Evolutionary conservation across 2,888 invertebrate genomes (phyloP), one percentile per base, ranked within the genome.

Genomic region (Mactromeris polynyma): DNA sequence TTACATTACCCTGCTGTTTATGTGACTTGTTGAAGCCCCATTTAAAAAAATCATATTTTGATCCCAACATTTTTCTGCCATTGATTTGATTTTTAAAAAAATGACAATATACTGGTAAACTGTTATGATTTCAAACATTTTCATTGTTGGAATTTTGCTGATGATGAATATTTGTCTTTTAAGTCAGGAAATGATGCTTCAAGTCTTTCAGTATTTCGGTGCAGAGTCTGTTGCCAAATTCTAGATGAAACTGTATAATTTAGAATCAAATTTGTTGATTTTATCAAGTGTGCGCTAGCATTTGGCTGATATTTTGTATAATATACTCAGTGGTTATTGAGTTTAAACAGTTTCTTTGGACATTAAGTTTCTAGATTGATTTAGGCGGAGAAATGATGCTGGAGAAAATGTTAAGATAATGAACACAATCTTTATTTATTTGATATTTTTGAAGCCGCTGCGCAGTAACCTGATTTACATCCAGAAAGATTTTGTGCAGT

Each of bases 161-260:
- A 64, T 64, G 58, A 26, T 64, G 58, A 64, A 26, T 64, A 33
- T 2, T 73, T 73, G 19, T 73, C 33, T 73, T 36, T 73, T 7
- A 73, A 73, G 73, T 9, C 31, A 73, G 73, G 73, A 73, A 36
- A 73, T 73, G 36, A 73, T 33, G 33, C 26, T 73, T 73, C 73
- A 73, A 11, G 73, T 33, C 17, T 73, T 6, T 73, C 31, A 17
- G 36, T 58, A 26, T 21, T 26, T n/a, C 26, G 2, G 21, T 73
- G 14, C 19, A 73, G 19, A n/a, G n/a, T 19, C 36, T 73, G 33
- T 19, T 73, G 73, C 73, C 73, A 73, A 73, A 33, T 73, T 73
- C 73, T 36, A 26, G 73, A 73, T 36, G 73, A 73, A 73, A 73
- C 73, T 33, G 33, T 36, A 36, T 73, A 73, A 73, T 73, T 17